phyloP scores from a whole-genome alignment of 2,797 vertebrate genomes.

The Gadopsis bispinosus region DNA sequence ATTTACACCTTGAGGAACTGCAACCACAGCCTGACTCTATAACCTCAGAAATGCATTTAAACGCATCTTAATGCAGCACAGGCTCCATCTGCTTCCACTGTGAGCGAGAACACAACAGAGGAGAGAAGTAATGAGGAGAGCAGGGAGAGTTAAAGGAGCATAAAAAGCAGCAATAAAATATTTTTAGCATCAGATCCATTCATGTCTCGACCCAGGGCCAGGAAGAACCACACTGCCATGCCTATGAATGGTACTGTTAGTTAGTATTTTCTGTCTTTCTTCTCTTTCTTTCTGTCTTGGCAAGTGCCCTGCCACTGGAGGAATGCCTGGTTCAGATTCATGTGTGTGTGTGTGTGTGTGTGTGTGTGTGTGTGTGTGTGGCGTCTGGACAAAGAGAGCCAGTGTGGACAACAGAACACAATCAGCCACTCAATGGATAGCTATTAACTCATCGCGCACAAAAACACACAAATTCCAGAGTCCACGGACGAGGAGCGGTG shows the following conservation, averaged over 20 bases:
- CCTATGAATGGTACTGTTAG: constrained; percentile 81
- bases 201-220: constrained; percentile 67
- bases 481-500: constrained; percentile 60
- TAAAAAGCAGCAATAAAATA: constrained; percentile 77
- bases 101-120: constrained; percentile 24
- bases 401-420: constrained; percentile 81
- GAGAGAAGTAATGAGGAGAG: constrained; percentile 63
- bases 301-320: constrained; percentile 72
- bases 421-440: constrained; percentile 79
- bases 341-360: constrained; percentile 41
- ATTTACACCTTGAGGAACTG: constrained; percentile 51
- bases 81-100: constrained; percentile 45
- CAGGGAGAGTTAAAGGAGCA: constrained; percentile 58
- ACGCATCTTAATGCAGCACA: constrained; percentile 41
- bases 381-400: constrained; percentile 79
- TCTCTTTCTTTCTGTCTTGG: constrained; percentile 60
- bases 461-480: constrained; percentile 71
- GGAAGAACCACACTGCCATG: constrained; percentile 70
- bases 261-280: constrained; percentile 36
- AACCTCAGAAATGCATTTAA: constrained; percentile 47
- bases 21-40: constrained; percentile 38
- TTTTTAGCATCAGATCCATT: constrained; percentile 80
- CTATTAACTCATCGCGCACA: constrained; percentile 81
- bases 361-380: constrained; percentile 31
- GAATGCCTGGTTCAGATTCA: constrained; percentile 73